Evolutionary conservation across 2,113 vertebrate species (phyloP).

Genomic region (Microtus oregoni): DNA sequence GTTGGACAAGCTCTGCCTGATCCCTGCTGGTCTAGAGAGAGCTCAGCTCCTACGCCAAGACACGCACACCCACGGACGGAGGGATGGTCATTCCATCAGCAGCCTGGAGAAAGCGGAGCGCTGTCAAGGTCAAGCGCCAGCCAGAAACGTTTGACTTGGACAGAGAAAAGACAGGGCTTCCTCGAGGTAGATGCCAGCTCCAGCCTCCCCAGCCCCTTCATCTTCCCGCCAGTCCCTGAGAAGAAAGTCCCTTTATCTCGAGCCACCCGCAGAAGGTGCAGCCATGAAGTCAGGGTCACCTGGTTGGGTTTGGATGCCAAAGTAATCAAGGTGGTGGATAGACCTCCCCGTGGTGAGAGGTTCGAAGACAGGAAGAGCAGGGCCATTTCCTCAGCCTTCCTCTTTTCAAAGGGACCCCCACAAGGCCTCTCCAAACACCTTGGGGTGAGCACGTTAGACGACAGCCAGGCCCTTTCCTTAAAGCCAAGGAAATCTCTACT

Average conservation of each 20-base stretch:
- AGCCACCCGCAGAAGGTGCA: not conserved
- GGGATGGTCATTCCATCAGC: not conserved
- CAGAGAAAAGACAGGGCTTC: not conserved
- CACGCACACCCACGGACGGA: accelerated
- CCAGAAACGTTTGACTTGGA: not conserved
- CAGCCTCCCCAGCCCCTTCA: not conserved
- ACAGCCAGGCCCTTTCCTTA: not conserved
- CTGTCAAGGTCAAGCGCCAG: not conserved
- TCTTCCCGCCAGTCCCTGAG: not conserved
- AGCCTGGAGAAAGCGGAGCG: not conserved
- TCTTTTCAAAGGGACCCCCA: not conserved
- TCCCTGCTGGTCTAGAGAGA: not conserved
- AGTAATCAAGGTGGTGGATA: not conserved
- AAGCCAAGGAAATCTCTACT: not conserved
- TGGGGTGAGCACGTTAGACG: not conserved
- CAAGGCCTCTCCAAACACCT: not conserved
- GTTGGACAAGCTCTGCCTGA: not conserved
- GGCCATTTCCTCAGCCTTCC: not conserved
- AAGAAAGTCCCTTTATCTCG: not conserved
- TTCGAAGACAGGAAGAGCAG: not conserved
- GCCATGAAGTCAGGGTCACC: not conserved
- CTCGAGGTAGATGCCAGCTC: not conserved
- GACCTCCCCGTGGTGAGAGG: accelerated
- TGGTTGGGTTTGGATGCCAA: not conserved
- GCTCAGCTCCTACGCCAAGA: not conserved